Evolutionary conservation across 2,797 vertebrate genomes (phyloP).

Genomic region (Periophthalmus magnuspinnatus): DNA sequence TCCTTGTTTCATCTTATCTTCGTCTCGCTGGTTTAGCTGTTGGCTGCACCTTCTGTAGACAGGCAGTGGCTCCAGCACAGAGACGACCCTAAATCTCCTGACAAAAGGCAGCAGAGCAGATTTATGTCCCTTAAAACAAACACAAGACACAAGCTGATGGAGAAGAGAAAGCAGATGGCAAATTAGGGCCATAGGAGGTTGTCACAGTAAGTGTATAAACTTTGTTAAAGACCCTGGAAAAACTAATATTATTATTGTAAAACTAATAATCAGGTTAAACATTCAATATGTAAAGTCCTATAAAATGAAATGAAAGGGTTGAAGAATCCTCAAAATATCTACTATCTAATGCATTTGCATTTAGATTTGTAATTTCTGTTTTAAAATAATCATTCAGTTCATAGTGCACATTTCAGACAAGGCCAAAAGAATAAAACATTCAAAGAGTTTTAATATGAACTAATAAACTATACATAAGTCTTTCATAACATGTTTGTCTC

Average conservation of each 20-base stretch:
- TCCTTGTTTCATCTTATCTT: slow-evolving; percentile 25
- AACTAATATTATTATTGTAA: not conserved
- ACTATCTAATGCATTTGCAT: no score
- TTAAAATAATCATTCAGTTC: not conserved
- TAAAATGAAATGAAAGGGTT: not conserved
- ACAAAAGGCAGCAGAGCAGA: slow-evolving; percentile 44
- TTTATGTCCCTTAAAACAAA: slow-evolving; percentile 53
- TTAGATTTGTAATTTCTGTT: no score
- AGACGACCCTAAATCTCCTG: slow-evolving; percentile 54
- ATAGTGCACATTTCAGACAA: not conserved
- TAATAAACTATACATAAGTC: not conserved
- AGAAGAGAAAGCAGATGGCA: slow-evolving; percentile 30
- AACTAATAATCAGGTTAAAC: not conserved
- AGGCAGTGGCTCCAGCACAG: slow-evolving; percentile 17
- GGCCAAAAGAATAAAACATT: not conserved
- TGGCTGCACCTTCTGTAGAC: slow-evolving; percentile 27
- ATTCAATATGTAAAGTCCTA: no score
- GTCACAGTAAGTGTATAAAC: slow-evolving; percentile 13
- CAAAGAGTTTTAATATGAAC: not conserved
- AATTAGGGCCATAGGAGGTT: slow-evolving; percentile 23
- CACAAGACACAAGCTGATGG: slow-evolving; percentile 31
- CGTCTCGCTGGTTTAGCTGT: slow-evolving; percentile 24
- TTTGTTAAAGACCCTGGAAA: slow-evolving; percentile 4
- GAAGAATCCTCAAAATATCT: no score
- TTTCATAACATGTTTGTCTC: not conserved